Percentiles rank a stretch among this genome's conserved stretches.
Evolutionary conservation across 2,888 invertebrate genomes (phyloP).

Genomic region (Aricia artaxerxes): DNA sequence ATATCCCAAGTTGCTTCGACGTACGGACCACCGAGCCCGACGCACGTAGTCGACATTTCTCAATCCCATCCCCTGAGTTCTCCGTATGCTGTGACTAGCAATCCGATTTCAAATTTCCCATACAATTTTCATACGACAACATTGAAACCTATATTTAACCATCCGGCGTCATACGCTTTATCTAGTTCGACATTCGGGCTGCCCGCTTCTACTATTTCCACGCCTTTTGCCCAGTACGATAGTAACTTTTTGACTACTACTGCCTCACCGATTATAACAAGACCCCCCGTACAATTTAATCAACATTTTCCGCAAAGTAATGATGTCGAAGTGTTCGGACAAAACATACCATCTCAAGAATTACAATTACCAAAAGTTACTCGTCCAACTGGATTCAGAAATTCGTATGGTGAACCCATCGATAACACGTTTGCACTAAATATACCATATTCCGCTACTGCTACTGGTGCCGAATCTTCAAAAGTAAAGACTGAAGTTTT

Average conservation of each 20-base stretch:
- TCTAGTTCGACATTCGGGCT: constrained; percentile 45
- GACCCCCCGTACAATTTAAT: constrained; percentile 53
- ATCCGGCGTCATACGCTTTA: constrained; percentile 44
- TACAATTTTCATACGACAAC: constrained; percentile 44
- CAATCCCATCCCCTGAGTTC: constrained; percentile 61
- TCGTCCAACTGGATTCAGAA: constrained; percentile 62
- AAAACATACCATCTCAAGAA: constrained; percentile 51
- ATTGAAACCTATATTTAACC: constrained; percentile 37
- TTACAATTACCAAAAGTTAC: constrained; percentile 65
- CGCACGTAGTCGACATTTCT: constrained; percentile 59
- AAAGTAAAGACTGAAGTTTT: constrained; percentile 68
- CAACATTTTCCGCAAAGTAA: constrained; percentile 54
- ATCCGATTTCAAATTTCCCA: constrained; percentile 46
- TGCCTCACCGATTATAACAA: constrained; percentile 51
- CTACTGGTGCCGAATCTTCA: constrained; percentile 67
- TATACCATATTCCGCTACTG: constrained; percentile 63
- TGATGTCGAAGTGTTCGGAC: constrained; percentile 53
- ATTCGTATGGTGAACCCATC: constrained; percentile 73
- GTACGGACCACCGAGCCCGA: constrained; percentile 55
- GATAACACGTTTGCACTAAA: constrained; percentile 57
- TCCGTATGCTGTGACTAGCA: constrained; percentile 52
- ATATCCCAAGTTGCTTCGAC: constrained; percentile 55
- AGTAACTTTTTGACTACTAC: constrained; percentile 49
- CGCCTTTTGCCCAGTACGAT: constrained; percentile 50
- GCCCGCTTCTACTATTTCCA: constrained; percentile 46